Evolutionary conservation across 2,113 vertebrate genomes (phyloP).

Genomic region (Oophaga pumilio): DNA sequence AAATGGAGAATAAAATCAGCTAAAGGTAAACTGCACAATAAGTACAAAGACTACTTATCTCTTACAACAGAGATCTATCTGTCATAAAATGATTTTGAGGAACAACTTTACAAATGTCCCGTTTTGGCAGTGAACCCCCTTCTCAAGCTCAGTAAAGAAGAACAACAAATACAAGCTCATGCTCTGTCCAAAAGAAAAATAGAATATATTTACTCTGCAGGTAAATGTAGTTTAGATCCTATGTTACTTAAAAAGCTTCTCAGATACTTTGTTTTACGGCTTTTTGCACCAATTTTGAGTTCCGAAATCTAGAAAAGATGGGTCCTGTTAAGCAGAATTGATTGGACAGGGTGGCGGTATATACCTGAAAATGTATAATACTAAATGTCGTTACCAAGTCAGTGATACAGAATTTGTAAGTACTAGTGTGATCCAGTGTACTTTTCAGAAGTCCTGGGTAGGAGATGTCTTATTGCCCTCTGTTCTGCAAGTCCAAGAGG

Average conservation of each 20-base stretch:
- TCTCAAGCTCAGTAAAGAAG: neutral
- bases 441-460: neutral
- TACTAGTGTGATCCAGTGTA: neutral
- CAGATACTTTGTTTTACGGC: neutral
- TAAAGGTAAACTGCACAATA: neutral
- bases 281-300: neutral
- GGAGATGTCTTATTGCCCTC: neutral
- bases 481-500: neutral
- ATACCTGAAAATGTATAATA: neutral
- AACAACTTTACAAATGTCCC: neutral
- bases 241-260: neutral
- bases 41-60: neutral
- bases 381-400: neutral
- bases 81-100: neutral
- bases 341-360: neutral
- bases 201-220: neutral
- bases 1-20: neutral
- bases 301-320: neutral
- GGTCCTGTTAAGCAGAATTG: neutral
- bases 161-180: neutral
- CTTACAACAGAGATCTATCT: neutral
- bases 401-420: neutral
- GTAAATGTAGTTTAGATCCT: neutral
- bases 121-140: neutral
- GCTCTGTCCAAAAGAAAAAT: neutral